phyloP scores from a whole-genome alignment of 53 echinoderm and acorn worm species.

The Temnopleurus reevesii region DNA sequence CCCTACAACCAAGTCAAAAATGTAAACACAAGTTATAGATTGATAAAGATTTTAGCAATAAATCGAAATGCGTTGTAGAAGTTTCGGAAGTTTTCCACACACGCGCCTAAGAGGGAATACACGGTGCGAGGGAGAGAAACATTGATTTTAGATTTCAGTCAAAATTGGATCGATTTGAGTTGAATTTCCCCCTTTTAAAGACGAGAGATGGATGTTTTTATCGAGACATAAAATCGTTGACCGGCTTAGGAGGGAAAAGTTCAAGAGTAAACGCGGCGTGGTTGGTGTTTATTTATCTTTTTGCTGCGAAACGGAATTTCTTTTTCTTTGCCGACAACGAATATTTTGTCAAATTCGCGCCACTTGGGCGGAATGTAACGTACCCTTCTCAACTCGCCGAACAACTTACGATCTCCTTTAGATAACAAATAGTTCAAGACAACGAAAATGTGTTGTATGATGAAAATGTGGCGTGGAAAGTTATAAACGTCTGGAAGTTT shows the following conservation, averaged over 20 bases:
- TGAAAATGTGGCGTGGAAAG: too few species aligned
- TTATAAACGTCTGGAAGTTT: too few species aligned
- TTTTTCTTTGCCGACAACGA: too few species aligned
- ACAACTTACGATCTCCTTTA: too few species aligned
- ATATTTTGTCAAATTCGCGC: too few species aligned
- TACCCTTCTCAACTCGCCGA: too few species aligned
- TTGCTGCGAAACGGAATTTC: background rate
- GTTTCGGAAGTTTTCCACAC: constrained; percentile 52
- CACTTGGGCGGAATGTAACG: too few species aligned
- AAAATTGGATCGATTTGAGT: constrained; percentile 27
- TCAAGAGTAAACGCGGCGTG: background rate
- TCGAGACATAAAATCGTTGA: constrained; percentile 26
- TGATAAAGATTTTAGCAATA: constrained; percentile 38
- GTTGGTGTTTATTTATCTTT: background rate
- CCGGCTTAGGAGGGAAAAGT: background rate
- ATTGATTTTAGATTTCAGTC: constrained; percentile 59
- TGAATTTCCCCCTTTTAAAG: background rate
- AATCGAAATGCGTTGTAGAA: constrained; percentile 17
- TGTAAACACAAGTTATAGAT: constrained; percentile 38
- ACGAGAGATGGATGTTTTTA: background rate
- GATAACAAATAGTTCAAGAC: too few species aligned
- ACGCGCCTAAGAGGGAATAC: background rate
- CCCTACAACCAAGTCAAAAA: background rate
- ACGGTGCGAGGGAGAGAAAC: background rate
- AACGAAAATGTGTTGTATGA: too few species aligned